phyloP scores from a whole-genome alignment of 2,797 vertebrate genomes.

The Menidia menidia region DNA sequence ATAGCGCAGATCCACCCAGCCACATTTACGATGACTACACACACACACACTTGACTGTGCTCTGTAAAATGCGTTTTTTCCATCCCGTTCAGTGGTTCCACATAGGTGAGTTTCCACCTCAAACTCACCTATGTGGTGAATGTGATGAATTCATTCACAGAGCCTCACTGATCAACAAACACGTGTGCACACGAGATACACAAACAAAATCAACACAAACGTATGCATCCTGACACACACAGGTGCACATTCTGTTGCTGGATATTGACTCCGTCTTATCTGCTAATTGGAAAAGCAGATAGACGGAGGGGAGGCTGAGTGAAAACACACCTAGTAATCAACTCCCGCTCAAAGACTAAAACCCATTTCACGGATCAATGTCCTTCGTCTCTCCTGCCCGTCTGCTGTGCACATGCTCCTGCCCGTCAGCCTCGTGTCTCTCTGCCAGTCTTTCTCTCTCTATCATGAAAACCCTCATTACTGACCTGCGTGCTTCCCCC shows the following conservation, averaged over 20 bases:
- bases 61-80: neutral
- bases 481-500: constrained; percentile 39
- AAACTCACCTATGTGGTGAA: constrained; percentile 7
- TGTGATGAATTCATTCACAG: constrained; percentile 49
- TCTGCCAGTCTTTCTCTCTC: constrained; percentile 46
- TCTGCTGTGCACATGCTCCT: constrained; percentile 62
- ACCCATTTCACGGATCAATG: constrained; percentile 86
- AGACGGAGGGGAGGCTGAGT: constrained; percentile 70
- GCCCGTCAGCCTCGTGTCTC: constrained; percentile 57
- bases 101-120: neutral
- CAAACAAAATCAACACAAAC: constrained; percentile 28
- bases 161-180: constrained; percentile 21
- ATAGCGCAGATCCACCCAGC: constrained; percentile 45
- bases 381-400: constrained; percentile 70
- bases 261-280: constrained; percentile 84
- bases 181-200: neutral
- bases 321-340: constrained; percentile 84
- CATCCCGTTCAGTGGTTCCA: constrained; percentile 11
- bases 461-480: constrained; percentile 50
- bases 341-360: constrained; percentile 81
- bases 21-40: constrained; percentile 7
- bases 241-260: constrained; percentile 35
- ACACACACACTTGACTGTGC: constrained; percentile 4
- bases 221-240: constrained; percentile 23
- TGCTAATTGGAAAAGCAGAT: constrained; percentile 86